Evolutionary conservation across 2,888 invertebrate genomes (phyloP), one percentile per base, ranked within the genome.

Genomic region (Chrysolina americana): DNA sequence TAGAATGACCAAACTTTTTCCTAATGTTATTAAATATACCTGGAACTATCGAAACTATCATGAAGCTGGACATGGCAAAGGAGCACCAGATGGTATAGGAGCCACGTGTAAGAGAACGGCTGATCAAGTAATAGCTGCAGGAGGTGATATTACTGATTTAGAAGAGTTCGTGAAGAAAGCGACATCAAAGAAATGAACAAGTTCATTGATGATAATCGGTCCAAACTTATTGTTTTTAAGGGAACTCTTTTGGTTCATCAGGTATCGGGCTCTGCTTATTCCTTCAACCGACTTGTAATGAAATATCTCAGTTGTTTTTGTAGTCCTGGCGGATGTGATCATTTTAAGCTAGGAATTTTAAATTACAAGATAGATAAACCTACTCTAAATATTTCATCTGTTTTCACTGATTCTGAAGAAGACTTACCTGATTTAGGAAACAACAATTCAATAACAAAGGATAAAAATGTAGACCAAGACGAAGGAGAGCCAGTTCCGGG

Each of bases 61-160:
- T 72, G 82, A 83, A 73, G 76, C 81, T 64, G 84, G 85, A 8
- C 84, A 84, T 72, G 84, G 85, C 2, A 85, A 85, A 70, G 85
- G 84, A 23, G 83, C 85, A 63, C 83, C 85, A 5, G 84, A 85
- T 82, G 85, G 85, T 70, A 76, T 86, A 62, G 84, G 85, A 15
- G 86, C 81, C 21, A 80, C 79, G 8, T 84, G 84, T 73, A 86
- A 87, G 72, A 68, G 85, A 81, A 85, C 83, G 13, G 85, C 85
- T 62, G 83, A 86, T 73, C 64, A 78, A 76, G 73, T 84, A 2
- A 79, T 86, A 44, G 83, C 84, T 73, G 65, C 69, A 66, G 83
- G 83, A 80, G 79, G 77, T 64, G 85, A 86, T 76, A 79, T 86
- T 41, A 80, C 81, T 48, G 77, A 82, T 53, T 73, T 82, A 28